Percentiles rank a stretch among this genome's conserved stretches.
Conservation (phyloP, 2,113 vertebrate species). For the Pseudorhombus dupliciocellatus region DNA sequence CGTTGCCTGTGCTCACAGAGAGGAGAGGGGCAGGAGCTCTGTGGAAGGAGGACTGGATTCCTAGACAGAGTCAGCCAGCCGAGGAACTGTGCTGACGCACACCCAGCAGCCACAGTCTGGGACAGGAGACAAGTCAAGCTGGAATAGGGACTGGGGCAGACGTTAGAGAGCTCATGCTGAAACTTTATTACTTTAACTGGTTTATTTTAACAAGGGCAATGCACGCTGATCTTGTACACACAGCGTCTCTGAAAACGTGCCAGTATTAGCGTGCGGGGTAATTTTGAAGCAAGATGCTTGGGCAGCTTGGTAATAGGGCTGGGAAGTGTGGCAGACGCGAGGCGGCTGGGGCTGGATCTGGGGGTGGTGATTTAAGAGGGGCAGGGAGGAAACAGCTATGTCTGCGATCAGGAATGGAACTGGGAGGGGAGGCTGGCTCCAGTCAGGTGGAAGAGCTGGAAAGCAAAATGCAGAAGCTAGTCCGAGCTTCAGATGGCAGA, state of each 20-base stretch:
- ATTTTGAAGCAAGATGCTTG: conserved; percentile 41
- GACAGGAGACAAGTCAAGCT: conserved; percentile 72
- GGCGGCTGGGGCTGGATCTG: conserved; percentile 41
- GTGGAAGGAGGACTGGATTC: conserved; percentile 71
- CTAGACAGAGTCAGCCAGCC: conserved; percentile 75
- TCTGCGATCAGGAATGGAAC: conserved; percentile 55
- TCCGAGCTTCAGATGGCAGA: conserved; percentile 27
- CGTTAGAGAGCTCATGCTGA: conserved; percentile 54
- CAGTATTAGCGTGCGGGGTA: conserved; percentile 18
- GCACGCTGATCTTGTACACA: conserved; percentile 33
- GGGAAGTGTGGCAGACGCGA: conserved; percentile 38
- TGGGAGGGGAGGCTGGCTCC: conserved; percentile 53
- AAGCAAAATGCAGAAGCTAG: conserved; percentile 43
- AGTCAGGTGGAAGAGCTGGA: conserved; percentile 57
- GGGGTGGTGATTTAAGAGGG: conserved; percentile 64
- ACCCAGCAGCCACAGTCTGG: conserved; percentile 78
- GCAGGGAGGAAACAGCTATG: conserved; percentile 52
- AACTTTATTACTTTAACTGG: conserved; percentile 73
- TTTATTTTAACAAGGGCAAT: conserved; percentile 67
- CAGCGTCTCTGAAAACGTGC: conserved; percentile 34
- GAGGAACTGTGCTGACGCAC: conserved; percentile 76
- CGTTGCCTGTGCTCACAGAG: conserved; percentile 36
- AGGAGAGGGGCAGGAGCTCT: conserved; percentile 51
- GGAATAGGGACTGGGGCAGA: conserved; percentile 64
- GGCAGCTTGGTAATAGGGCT: conserved; percentile 23